Evolutionary conservation across 2,113 vertebrate species (phyloP).

Genomic region (Otolemur garnettii): DNA sequence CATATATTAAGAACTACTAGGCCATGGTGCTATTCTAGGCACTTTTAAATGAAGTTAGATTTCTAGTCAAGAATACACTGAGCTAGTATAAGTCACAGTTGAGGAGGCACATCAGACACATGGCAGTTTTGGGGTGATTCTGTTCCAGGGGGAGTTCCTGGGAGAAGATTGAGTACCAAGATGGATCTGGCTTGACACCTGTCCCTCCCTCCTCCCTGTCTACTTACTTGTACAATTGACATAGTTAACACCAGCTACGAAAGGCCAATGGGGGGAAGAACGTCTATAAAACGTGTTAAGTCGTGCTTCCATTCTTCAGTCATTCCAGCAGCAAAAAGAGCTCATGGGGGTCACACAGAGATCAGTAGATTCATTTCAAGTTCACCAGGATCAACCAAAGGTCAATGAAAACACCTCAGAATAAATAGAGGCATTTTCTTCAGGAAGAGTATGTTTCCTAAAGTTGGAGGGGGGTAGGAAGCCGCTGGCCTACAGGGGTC

Average conservation of each 20-base stretch:
- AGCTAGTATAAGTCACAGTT: neutral
- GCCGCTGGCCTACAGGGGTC: neutral
- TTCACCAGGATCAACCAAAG: slow-evolving; percentile 29
- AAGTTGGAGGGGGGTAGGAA: neutral
- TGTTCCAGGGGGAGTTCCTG: neutral
- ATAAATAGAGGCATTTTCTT: slow-evolving; percentile 54
- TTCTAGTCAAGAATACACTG: neutral
- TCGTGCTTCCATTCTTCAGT: neutral
- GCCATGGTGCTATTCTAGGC: too few relatives aligned
- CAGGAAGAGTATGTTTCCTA: neutral
- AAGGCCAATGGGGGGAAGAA: neutral
- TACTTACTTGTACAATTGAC: neutral
- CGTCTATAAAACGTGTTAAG: neutral
- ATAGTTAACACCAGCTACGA: neutral
- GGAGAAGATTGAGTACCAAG: neutral
- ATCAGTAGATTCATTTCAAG: slow-evolving; percentile 57
- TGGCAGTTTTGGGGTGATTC: neutral
- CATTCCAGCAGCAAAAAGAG: neutral
- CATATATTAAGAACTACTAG: neutral
- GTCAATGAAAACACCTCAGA: slow-evolving; percentile 34
- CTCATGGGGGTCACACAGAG: neutral
- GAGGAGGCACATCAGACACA: neutral
- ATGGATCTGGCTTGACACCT: neutral
- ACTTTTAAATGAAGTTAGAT: neutral
- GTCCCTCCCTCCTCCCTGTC: too few relatives aligned